phyloP scores from a whole-genome alignment of 2,888 invertebrate genomes.

The Leptopilina drosophilae region DNA sequence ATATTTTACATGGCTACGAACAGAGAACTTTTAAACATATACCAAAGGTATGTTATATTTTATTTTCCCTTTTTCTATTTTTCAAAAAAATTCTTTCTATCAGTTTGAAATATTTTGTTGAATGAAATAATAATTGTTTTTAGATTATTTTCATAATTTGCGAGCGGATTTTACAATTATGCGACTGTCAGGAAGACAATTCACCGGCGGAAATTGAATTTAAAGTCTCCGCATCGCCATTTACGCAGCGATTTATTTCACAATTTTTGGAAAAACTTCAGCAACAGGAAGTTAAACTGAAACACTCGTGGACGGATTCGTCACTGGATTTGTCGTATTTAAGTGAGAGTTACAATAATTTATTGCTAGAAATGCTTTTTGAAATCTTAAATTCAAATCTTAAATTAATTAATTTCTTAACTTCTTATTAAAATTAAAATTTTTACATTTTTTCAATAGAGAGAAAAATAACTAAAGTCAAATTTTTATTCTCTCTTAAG shows the following conservation, averaged over 20 bases:
- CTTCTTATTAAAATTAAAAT: too few relatives aligned
- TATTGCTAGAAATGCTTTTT: neutral
- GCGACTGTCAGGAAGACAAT: slow-evolving; percentile 81
- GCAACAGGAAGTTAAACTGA: slow-evolving; percentile 64
- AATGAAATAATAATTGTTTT: slow-evolving; percentile 52
- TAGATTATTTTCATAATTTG: slow-evolving; percentile 88
- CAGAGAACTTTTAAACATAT: slow-evolving; percentile 86
- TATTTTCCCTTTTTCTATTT: neutral
- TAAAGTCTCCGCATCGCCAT: slow-evolving; percentile 79
- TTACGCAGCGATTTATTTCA: slow-evolving; percentile 80
- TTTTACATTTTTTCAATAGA: too few relatives aligned
- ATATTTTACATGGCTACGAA: slow-evolving; percentile 87
- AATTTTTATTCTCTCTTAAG: too few relatives aligned
- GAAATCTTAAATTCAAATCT: too few relatives aligned
- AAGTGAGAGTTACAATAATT: slow-evolving; percentile 58
- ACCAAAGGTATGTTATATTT: slow-evolving; percentile 82
- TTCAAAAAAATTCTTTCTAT: neutral
- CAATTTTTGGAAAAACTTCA: slow-evolving; percentile 74
- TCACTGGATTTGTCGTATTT: slow-evolving; percentile 69
- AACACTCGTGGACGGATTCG: slow-evolving; percentile 71
- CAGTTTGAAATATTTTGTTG: too few relatives aligned
- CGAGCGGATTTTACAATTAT: slow-evolving; percentile 86
- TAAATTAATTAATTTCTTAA: too few relatives aligned
- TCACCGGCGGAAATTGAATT: slow-evolving; percentile 78
- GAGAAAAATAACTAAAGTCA: too few relatives aligned